Conservation (phyloP, 2,113 vertebrate genomes). For the Piaya cayana region DNA sequence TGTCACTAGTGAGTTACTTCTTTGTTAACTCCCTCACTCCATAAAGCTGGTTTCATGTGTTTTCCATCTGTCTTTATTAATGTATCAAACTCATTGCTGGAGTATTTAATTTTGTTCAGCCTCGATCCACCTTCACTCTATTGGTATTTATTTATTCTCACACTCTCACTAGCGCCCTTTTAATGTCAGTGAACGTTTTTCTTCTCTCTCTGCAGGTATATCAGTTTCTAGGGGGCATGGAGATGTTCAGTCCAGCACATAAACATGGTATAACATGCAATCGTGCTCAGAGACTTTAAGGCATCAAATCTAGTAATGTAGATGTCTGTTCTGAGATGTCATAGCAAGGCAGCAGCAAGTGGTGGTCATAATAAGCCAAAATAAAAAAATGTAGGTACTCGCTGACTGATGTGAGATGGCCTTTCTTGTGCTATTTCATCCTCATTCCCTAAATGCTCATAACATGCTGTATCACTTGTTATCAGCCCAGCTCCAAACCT, state of each 20-base stretch:
- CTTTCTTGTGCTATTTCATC: not conserved
- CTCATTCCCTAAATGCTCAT: not conserved
- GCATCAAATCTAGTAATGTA: not conserved
- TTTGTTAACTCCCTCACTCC: not conserved
- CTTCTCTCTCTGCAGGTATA: not conserved
- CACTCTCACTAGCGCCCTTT: not conserved
- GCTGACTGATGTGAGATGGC: accelerated
- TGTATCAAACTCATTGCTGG: not conserved
- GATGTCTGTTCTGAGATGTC: not conserved
- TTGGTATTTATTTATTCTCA: not conserved
- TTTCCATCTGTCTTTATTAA: not conserved
- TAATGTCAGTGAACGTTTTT: not conserved
- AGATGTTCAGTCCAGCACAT: not conserved
- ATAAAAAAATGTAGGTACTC: not conserved
- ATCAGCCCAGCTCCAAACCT: constrained; percentile 19
- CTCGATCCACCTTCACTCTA: not conserved
- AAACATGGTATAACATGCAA: not conserved
- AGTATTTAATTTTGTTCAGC: not conserved
- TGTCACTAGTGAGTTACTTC: not conserved
- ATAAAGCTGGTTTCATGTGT: not conserved
- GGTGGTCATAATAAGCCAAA: not conserved
- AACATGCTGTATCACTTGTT: constrained; percentile 3
- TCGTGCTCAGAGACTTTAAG: not conserved
- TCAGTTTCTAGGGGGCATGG: not conserved
- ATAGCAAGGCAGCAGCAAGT: not conserved